Evolutionary conservation across 2,113 vertebrate genomes (phyloP), one percentile per base, ranked within the genome.

Genomic region (Poeciliopsis prolifica): DNA sequence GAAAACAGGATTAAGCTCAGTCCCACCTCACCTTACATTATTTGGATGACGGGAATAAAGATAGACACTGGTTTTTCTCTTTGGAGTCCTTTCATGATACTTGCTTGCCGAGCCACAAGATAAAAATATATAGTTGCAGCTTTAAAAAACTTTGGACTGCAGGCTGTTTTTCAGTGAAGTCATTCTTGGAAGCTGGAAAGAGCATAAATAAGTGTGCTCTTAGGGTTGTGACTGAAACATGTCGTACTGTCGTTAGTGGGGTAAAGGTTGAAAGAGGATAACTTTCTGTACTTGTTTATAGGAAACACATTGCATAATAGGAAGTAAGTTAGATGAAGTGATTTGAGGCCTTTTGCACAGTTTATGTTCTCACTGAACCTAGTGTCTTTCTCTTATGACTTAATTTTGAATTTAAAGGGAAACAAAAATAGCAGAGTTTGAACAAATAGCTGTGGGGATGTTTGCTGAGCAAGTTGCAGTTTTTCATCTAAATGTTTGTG

Each of bases 141-240:
- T 58, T n/a, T 58, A 9, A n/a, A 58, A 24, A 48, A 58, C 5
- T 3, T 3, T n/a, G 51, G 24, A 11, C 51, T 58, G 3, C 24
- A 9, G 8, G 22, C 6, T 58, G 51, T 58, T 58, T 58, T 10
- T 58, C 24, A n/a, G 51, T 24, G 51, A 58, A 65, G 40, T 65
- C 13, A 40, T 78, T 78, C 35, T 61, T 61, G 15, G 60, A 66
- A 66, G 40, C 28, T 11, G 62, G 24, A 60, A 54, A 69, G 24
- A 40, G n/a, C 51, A 35, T 33, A 69, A 14, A 22, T 30, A 30
- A 29, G 19, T 48, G 42, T 44, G 44, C 15, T 48, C 14, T 15
- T 4, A 48, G 17, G 44, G 14, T 19, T 19, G 44, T 48, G 44
- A 17, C 44, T 40, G 42, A 60, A 61, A 22, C 10, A 72, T 24